These are phyloP conservation scores for Lepus townsendii DNA, from an alignment of 2,797 vertebrate species.

Conservation along the genomic window DNA sequence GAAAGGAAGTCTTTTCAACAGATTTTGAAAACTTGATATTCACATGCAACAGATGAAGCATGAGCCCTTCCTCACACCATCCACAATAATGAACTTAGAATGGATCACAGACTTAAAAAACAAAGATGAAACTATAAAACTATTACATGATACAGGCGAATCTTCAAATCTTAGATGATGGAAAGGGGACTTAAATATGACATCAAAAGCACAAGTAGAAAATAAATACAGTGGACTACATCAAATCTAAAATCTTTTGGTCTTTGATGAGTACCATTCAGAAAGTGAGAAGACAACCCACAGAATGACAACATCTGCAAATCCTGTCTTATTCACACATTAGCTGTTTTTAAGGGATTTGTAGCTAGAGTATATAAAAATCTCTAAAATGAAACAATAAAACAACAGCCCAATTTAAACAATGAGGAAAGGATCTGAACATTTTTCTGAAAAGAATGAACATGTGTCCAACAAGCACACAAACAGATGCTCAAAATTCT, in stretches of 20 bases:
- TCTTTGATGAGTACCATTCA: background rate
- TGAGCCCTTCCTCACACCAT: background rate
- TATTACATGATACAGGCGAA: background rate
- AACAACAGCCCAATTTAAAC: background rate
- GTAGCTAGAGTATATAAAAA: background rate
- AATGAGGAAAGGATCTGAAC: background rate
- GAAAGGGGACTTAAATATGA: background rate
- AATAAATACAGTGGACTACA: background rate
- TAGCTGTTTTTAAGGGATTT: background rate
- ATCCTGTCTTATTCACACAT: background rate
- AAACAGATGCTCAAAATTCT: background rate
- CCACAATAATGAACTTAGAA: background rate
- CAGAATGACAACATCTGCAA: background rate
- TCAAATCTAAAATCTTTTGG: background rate
- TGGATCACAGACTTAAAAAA: background rate
- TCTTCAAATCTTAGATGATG: background rate
- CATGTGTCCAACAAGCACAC: background rate
- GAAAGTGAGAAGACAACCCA: background rate
- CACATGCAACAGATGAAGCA: background rate
- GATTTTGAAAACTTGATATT: background rate
- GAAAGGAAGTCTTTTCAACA: constrained; percentile 4
- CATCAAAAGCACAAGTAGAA: background rate
- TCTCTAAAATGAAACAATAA: background rate
- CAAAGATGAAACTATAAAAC: background rate
- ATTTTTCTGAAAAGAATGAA: background rate